Conservation (phyloP, 35 echinoderm and acorn worm genomes). For the Apostichopus californicus region DNA sequence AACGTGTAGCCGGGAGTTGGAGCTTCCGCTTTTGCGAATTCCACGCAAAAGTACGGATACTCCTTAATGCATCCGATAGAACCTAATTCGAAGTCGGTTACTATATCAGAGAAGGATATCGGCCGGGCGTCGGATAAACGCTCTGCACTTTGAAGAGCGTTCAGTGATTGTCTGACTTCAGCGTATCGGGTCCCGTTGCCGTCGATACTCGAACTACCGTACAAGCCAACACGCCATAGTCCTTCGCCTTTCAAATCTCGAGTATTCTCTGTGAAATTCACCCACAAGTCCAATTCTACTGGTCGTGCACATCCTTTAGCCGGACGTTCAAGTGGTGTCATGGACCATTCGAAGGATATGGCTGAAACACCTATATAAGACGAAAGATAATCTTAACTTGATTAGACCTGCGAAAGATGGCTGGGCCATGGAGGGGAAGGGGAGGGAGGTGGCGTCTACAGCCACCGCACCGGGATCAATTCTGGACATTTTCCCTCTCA, state of each 20-base stretch:
- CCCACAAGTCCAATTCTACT: constrained; percentile 17
- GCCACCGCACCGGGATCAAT: too few species aligned
- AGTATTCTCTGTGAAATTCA: constrained; percentile 42
- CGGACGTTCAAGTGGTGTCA: constrained; percentile 34
- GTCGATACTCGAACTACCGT: neutral
- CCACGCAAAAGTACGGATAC: constrained; percentile 16
- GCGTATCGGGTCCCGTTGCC: neutral
- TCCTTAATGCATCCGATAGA: constrained; percentile 12
- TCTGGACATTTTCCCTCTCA: too few species aligned
- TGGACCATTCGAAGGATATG: constrained; percentile 1
- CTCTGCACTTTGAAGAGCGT: neutral
- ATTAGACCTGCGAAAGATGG: too few species aligned
- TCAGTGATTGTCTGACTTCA: neutral
- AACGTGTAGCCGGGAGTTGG: constrained; percentile 9
- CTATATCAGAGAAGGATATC: neutral
- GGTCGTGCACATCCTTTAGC: constrained; percentile 27
- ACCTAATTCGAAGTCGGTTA: constrained; percentile 32
- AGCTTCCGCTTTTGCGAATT: constrained; percentile 8
- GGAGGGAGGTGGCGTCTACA: too few species aligned
- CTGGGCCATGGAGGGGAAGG: too few species aligned
- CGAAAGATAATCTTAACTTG: neutral
- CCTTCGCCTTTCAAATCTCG: constrained; percentile 25
- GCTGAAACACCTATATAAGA: constrained; percentile 1
- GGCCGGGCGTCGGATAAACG: neutral
- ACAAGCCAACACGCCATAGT: neutral